Evolutionary conservation across 2,888 invertebrate genomes (phyloP), one percentile per base, ranked within the genome.

Genomic region (Xestobium rufovillosum): DNA sequence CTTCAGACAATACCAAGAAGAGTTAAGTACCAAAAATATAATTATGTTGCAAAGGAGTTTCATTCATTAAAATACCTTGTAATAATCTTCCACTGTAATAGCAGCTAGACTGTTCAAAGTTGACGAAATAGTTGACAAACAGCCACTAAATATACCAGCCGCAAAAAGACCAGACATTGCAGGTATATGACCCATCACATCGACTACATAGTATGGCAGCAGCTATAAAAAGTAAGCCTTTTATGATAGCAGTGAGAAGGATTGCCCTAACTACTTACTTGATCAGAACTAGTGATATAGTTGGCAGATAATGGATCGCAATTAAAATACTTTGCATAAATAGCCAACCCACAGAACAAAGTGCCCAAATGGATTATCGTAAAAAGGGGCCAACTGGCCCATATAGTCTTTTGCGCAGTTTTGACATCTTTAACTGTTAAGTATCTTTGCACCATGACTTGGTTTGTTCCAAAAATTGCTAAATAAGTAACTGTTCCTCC

Each of bases 91-190:
- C 28, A 92, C 67, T 0, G 90, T 86, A 9, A 94, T 88, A 1
- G 94, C 92, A 1, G 94, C 83, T 30, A 95, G 69, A 1, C 92
- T 88, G 56, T 92, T 94, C 40, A 94, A 75, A 1, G 90, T 80
- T 0, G 94, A 90, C 0, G 92, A 94, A 40, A 95, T 83, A 0
- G 92, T 91, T 28, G 92, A 91, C 6, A 94, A 69, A 1, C 90
- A 85, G 0, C 89, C 94, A 50, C 89, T 89, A 59, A 94, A 91
- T 41, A 95, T 83, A 2, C 92, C 84, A 3, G 92, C 87, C 0
- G 92, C 83, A 58, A 94, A 92, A 13, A 95, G 70, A 0, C 95
- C 95, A 0, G 90, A 78, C 12, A 95, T 56, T 0, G 92, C 94
- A 0, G 87, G 85, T 33, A 77, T 65, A 32, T 72, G 56, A 0